Base-by-base conservation (phyloP, 2,797 vertebrate genomes). In the Ceryle rudis region DNA sequence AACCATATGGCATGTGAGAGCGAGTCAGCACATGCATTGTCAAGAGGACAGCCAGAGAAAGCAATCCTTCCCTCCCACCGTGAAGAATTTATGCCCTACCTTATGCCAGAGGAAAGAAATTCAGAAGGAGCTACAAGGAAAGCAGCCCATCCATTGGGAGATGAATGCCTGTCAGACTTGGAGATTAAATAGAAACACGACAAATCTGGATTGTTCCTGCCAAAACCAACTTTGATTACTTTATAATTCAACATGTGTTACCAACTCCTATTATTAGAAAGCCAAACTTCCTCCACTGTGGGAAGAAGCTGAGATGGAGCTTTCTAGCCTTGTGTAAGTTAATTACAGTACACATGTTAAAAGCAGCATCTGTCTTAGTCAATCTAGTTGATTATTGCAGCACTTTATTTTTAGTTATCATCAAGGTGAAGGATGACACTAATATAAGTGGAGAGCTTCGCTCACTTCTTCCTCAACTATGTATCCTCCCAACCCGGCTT, bases 271-370 rank as follows among this genome's bases (percentile, higher is more conserved):
- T 98, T 97, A 98, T 96, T 96, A 96, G 94, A 95, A 96, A 97
- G 90, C 95, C 95, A 97, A 93, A 98, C 96, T 97, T 97, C 89
- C 96, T 96, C 93, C 86, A 78, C 86, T 94, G 96, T 95, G 94
- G 89, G 94, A 95, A 93, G 91, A 95, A 75, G 61, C 95, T 93
- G 95, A 89, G 77, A 79, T 82, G 72, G 70, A 95, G 77, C 86
- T 95, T 95, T 96, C 81, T 49, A 95, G 81, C 79, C 95, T 47
- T 81, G 81, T 94, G 70, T 96, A 91, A 97, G 95, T 95, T 96
- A 97, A 97, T 98, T 98, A 96, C 95, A 96, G 82, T 86, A 93
- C 96, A 97, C 96, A 96, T 97, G 96, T 96, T 96, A 95, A 93
- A 93, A 97, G 88, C 96, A 89, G 94, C 96, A 97, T 96, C 97